Evolutionary conservation across 2,888 invertebrate genomes (phyloP).

Genomic region (Polia nebulosa): DNA sequence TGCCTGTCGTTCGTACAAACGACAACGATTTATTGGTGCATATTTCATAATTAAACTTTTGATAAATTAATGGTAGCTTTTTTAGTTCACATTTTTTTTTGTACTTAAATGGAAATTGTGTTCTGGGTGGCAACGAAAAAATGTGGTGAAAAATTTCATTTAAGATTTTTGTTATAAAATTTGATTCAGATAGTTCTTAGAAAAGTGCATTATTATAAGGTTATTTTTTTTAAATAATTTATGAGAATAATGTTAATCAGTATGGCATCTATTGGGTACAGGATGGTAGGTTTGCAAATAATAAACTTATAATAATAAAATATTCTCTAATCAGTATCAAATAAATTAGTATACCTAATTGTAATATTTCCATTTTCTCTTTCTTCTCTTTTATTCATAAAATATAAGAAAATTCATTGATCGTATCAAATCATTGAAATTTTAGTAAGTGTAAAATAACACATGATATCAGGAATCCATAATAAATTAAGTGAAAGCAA

Average conservation of each 20-base stretch:
- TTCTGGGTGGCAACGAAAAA: conserved; percentile 71
- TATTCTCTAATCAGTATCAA: neutral
- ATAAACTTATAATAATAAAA: neutral
- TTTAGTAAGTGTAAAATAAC: neutral
- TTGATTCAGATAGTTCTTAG: neutral
- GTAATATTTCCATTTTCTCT: neutral
- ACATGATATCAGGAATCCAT: neutral
- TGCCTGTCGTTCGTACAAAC: conserved; percentile 71
- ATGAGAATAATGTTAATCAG: neutral
- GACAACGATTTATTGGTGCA: conserved; percentile 84
- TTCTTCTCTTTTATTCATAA: neutral
- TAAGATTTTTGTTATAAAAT: neutral
- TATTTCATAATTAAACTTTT: conserved; percentile 85
- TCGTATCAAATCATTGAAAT: neutral
- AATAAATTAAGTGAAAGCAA: neutral
- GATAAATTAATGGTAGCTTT: conserved; percentile 77
- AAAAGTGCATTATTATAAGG: neutral
- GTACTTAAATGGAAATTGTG: conserved; percentile 62
- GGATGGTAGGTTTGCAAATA: neutral
- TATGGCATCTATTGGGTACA: neutral
- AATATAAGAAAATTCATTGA: neutral
- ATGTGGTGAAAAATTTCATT: conserved; percentile 47
- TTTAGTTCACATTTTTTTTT: conserved; percentile 68
- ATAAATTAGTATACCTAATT: neutral
- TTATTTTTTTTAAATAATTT: neutral